Evolutionary conservation across 2,797 vertebrate genomes (phyloP).

Genomic region (Telmatherina bonti): DNA sequence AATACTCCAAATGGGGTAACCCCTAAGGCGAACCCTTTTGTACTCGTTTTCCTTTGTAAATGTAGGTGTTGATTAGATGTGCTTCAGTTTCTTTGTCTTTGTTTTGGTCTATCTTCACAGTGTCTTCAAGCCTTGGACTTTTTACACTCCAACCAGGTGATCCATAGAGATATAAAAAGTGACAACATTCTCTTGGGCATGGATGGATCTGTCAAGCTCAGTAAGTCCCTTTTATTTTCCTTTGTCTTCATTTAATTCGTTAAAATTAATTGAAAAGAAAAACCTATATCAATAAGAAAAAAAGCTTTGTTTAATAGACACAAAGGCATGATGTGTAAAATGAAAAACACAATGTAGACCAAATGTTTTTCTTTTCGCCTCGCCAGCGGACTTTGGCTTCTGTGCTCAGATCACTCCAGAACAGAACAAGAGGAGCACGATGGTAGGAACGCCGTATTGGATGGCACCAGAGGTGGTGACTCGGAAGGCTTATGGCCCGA

Average conservation of each 20-base stretch:
- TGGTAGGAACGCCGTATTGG: conserved; percentile 99
- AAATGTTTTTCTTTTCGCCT: conserved; percentile 5
- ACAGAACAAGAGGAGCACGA: conserved; percentile 98
- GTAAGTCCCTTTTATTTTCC: conserved; percentile 81
- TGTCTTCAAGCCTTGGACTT: conserved; percentile 99
- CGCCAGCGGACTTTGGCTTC: conserved; percentile 97
- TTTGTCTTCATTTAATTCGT: neutral
- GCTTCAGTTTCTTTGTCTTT: neutral
- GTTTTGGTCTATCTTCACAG: conserved; percentile 69
- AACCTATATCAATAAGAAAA: neutral
- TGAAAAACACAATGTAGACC: neutral
- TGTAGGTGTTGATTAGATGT: neutral
- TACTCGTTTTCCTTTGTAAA: neutral
- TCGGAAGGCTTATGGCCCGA: conserved; percentile 96
- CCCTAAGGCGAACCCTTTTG: neutral
- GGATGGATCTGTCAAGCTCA: conserved; percentile 98
- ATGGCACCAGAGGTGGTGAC: conserved; percentile 99
- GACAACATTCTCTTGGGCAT: conserved; percentile 98
- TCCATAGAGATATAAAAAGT: conserved; percentile 99
- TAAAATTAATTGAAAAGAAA: neutral
- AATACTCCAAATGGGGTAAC: conserved; percentile 1
- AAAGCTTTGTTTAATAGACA: neutral
- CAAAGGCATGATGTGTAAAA: neutral
- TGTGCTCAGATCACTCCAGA: conserved; percentile 99
- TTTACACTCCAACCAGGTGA: conserved; percentile 98